Evolutionary conservation across 2,888 invertebrate species (phyloP), one percentile per base, ranked within the genome.

Genomic region (Aethes cnicana): DNA sequence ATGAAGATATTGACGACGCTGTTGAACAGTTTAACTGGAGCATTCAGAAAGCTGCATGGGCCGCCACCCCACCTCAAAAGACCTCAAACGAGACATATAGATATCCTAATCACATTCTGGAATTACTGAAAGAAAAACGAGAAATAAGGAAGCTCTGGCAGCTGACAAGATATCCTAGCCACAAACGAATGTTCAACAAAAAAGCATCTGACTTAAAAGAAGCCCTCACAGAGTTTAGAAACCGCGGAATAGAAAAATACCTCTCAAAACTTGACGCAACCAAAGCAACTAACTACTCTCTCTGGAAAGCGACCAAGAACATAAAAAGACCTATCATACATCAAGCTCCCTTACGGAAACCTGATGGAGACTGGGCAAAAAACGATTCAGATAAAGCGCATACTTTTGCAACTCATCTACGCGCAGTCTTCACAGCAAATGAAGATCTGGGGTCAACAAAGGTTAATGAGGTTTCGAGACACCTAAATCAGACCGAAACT

Each of bases 281-380:
- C 1, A 2, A 33, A 23, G 21, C 47, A 5, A 54, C 53, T 5
- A 47, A 59, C 3, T 58, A 60, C 14, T 59, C 59, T 4, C 53
- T 63, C 1, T 61, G 60, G 59, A 60, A 64, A 44, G 48, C 54
- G 5, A 55, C 55, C 8, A 59, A 53, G 47, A 53, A 46, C 1
- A 17, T 54, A 0, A 59, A 58, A 32, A 26, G 46, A 25, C 57
- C 60, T 1, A 48, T 28, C 21, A 9, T n/a, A n/a, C n/a, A n/a
- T 7, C 4, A 9, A 8, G 55, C 20, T 20, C 53, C 58, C 2
- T 16, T 26, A 4, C 36, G 6, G 9, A 23, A 2, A 6, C 3
- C 3, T 3, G 23, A 23, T 6, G 7, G 7, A 3, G n/a, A n/a
- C 7, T 23, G 23, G 23, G 23, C 23, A 6, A 4, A 6, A 3